Percentiles rank a stretch among this genome's conserved stretches.
phyloP scores from a whole-genome alignment of 2,888 invertebrate genomes.

The Theretra japonica region DNA sequence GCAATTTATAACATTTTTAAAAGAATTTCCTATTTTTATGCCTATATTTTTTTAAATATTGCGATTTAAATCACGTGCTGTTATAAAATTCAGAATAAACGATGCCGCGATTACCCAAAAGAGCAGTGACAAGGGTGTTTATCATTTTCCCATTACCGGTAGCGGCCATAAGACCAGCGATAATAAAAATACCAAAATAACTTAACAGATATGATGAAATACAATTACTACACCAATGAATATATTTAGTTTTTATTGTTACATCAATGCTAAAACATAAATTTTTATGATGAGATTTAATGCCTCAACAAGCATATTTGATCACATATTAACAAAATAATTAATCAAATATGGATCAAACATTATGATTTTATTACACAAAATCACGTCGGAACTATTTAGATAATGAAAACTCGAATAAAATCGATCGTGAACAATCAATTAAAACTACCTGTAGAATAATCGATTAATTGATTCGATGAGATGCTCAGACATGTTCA shows the following conservation, averaged over 20 bases:
- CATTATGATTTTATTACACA: background rate
- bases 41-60: no score
- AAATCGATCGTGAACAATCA: slow-evolving; percentile 26
- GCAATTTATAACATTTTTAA: no score
- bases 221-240: background rate
- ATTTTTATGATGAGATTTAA: background rate
- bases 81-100: background rate
- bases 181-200: background rate
- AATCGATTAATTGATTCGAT: slow-evolving; percentile 34
- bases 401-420: background rate
- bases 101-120: background rate
- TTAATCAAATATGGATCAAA: slow-evolving; percentile 20
- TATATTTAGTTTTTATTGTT: background rate
- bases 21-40: no score
- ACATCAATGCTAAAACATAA: background rate
- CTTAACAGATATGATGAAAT: background rate
- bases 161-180: slow-evolving; percentile 6
- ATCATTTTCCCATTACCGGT: background rate
- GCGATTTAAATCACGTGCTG: no score
- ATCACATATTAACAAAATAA: background rate
- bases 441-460: slow-evolving; percentile 39
- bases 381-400: background rate
- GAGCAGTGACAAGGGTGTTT: background rate
- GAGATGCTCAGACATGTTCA: slow-evolving; percentile 32
- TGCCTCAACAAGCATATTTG: background rate